Evolutionary conservation across 2,113 vertebrate genomes (phyloP).

Genomic region (Dryoscopus gambensis): DNA sequence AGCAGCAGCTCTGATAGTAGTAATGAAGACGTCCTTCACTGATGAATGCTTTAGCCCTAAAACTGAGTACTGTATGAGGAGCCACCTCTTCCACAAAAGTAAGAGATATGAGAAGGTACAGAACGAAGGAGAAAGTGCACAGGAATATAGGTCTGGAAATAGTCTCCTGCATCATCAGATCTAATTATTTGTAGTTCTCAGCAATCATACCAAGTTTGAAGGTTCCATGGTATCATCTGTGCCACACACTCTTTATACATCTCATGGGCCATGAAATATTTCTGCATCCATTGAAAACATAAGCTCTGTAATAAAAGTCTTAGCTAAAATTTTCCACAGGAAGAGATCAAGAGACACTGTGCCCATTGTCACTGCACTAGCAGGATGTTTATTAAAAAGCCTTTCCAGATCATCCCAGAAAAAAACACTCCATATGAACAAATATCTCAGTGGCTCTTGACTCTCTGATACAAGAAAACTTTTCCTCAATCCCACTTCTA

Average conservation of each 20-base stretch:
- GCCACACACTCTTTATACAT: background rate
- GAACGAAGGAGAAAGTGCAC: background rate
- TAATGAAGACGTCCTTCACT: background rate
- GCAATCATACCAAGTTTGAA: background rate
- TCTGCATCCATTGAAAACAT: background rate
- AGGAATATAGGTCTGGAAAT: background rate
- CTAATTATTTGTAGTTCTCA: background rate
- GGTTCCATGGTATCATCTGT: background rate
- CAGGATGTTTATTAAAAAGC: background rate
- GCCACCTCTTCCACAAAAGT: background rate
- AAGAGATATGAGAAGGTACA: background rate
- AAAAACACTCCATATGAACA: background rate
- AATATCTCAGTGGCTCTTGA: background rate
- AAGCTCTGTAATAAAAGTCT: background rate
- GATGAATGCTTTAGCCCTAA: background rate
- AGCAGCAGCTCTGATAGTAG: background rate
- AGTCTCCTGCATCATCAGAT: background rate
- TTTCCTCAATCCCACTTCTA: background rate
- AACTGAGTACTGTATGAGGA: background rate
- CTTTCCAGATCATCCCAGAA: background rate
- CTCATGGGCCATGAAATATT: background rate
- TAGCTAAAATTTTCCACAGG: background rate
- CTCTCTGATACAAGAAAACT: background rate
- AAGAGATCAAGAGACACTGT: background rate
- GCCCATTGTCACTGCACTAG: background rate